Evolutionary conservation across 2,797 vertebrate genomes (phyloP).

Genomic region (Antennarius maculatus): DNA sequence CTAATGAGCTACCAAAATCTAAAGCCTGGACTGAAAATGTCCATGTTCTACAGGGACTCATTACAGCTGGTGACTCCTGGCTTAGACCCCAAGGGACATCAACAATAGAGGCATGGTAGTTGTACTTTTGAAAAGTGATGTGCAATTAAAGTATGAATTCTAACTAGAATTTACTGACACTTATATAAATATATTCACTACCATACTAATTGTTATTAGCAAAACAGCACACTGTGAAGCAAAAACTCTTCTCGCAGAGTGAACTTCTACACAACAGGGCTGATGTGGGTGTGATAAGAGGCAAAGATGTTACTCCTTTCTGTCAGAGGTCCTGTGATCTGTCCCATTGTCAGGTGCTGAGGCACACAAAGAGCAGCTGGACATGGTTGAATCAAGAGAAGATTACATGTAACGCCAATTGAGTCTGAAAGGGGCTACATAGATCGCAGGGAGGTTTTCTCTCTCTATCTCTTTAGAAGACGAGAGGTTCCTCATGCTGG

Average conservation of each 20-base stretch:
- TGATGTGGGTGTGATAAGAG: conserved; percentile 62
- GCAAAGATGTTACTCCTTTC: conserved; percentile 65
- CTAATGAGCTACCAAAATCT: conserved; percentile 81
- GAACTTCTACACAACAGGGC: conserved; percentile 59
- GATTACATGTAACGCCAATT: conserved; percentile 82
- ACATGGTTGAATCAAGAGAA: conserved; percentile 77
- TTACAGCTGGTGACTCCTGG: conserved; percentile 75
- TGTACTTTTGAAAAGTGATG: conserved; percentile 13
- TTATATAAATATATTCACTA: conserved; percentile 41
- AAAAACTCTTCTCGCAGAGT: conserved; percentile 73
- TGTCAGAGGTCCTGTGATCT: conserved; percentile 77
- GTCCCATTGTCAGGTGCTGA: conserved; percentile 70
- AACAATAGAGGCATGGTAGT: conserved; percentile 43
- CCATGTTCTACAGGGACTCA: conserved; percentile 82
- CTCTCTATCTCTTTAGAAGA: conserved; percentile 45
- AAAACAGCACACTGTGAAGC: conserved; percentile 50
- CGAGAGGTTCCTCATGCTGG: conserved; percentile 47
- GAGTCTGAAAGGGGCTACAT: conserved; percentile 74
- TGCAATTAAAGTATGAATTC: conserved; percentile 12
- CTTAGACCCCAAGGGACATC: conserved; percentile 53
- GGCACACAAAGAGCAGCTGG: conserved; percentile 82
- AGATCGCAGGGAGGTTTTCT: conserved; percentile 65
- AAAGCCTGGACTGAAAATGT: conserved; percentile 77
- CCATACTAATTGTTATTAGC: conserved; percentile 25
- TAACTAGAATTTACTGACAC: conserved; percentile 12